Percentiles rank a stretch among this genome's conserved stretches.
Conservation (phyloP, 2,797 vertebrate genomes). For the Rostrhamus sociabilis region DNA sequence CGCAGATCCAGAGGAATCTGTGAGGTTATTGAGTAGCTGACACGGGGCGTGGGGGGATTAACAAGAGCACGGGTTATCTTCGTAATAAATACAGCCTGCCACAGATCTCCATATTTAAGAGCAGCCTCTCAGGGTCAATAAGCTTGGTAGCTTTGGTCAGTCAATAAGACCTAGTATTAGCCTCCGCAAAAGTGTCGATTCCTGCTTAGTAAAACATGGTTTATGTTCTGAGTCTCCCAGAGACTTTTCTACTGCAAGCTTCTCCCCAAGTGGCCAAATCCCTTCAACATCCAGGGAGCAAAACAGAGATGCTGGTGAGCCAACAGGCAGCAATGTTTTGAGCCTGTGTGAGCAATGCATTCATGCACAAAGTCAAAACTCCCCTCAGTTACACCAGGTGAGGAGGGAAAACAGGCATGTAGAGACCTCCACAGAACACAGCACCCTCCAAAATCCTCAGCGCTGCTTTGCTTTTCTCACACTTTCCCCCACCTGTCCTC, state of each 20-base stretch:
- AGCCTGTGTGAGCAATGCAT: background rate
- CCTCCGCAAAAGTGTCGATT: background rate
- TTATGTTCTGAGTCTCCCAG: constrained; percentile 53
- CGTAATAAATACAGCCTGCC: constrained; percentile 56
- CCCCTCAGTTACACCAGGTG: background rate
- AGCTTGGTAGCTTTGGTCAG: constrained; percentile 24
- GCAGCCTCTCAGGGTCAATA: constrained; percentile 49
- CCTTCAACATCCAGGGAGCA: background rate
- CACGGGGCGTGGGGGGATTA: background rate
- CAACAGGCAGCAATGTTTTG: background rate
- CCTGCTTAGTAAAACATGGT: constrained; percentile 18
- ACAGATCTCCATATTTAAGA: constrained; percentile 30
- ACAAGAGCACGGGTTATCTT: constrained; percentile 16
- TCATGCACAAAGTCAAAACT: background rate
- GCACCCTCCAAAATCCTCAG: background rate
- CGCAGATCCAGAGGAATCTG: constrained; percentile 2
- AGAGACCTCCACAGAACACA: background rate
- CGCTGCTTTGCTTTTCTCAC: background rate
- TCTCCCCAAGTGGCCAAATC: constrained; percentile 32
- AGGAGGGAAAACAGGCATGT: background rate
- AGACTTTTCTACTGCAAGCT: background rate
- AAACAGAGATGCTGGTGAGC: background rate
- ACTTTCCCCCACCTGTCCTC: background rate
- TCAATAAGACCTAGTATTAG: constrained; percentile 47
- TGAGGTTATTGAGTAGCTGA: constrained; percentile 24